phyloP scores from a whole-genome alignment of 2,888 invertebrate genomes.

The Noctua janthe region DNA sequence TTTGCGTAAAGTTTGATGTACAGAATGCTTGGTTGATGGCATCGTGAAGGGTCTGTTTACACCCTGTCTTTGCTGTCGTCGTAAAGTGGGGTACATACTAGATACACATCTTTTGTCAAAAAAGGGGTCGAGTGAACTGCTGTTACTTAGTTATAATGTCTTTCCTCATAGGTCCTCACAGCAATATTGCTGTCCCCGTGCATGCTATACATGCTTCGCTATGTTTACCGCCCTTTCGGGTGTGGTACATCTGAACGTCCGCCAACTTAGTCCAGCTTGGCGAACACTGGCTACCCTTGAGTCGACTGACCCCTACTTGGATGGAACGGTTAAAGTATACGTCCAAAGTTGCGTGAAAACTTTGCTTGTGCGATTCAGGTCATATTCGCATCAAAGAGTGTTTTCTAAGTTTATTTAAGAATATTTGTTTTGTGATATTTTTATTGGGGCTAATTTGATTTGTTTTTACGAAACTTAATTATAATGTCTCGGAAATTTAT shows the following conservation, averaged over 20 bases:
- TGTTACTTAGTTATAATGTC: neutral
- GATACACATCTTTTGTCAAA: neutral
- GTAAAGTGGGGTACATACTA: too few species aligned
- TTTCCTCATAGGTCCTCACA: neutral
- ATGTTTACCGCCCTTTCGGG: neutral
- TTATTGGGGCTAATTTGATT: too few species aligned
- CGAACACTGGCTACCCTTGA: constrained; percentile 30
- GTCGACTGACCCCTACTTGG: constrained; percentile 6
- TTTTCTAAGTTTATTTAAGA: neutral
- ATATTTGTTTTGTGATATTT: neutral
- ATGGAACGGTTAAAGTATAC: neutral
- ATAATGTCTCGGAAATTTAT: too few species aligned
- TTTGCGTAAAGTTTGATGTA: too few species aligned
- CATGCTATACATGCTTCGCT: too few species aligned
- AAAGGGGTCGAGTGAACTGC: neutral
- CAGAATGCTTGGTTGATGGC: too few species aligned
- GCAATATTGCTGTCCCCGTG: neutral
- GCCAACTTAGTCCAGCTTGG: constrained; percentile 30
- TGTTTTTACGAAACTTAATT: too few species aligned
- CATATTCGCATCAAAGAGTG: neutral
- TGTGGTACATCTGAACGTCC: neutral
- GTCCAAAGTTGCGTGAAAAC: neutral
- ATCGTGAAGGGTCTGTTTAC: too few species aligned
- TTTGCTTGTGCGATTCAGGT: neutral
- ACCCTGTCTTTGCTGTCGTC: neutral